phyloP scores from a whole-genome alignment of 2,888 invertebrate genomes.

The Tetramorium bicarinatum region DNA sequence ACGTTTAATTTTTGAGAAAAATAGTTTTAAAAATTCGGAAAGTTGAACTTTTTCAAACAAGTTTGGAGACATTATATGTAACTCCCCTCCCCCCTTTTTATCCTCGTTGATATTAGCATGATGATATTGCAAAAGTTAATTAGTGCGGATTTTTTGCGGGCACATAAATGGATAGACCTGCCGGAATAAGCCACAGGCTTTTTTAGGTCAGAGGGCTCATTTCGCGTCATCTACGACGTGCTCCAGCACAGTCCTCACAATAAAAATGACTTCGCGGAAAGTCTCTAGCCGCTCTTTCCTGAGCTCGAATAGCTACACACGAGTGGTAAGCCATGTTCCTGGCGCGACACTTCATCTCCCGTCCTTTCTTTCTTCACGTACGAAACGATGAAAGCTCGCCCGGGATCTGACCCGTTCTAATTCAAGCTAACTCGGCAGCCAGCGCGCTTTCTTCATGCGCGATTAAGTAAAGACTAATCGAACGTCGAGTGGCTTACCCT shows the following conservation, averaged over 20 bases:
- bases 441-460: slow-evolving; percentile 43
- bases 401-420: slow-evolving; percentile 53
- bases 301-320: slow-evolving; percentile 64
- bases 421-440: slow-evolving; percentile 56
- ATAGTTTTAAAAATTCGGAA: background rate
- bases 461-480: slow-evolving; percentile 50
- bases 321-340: slow-evolving; percentile 61
- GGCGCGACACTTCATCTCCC: slow-evolving; percentile 67
- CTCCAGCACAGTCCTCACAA: slow-evolving; percentile 66
- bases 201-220: slow-evolving; percentile 72
- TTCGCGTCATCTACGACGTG: slow-evolving; percentile 69
- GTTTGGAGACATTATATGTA: background rate
- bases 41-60: background rate
- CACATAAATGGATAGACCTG: slow-evolving; percentile 20
- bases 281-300: slow-evolving; percentile 59
- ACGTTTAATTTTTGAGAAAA: background rate
- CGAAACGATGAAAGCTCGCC: slow-evolving; percentile 59
- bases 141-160: slow-evolving; percentile 18
- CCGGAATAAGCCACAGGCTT: slow-evolving; percentile 64
- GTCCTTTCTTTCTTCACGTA: slow-evolving; percentile 57
- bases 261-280: slow-evolving; percentile 72
- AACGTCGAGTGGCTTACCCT: slow-evolving; percentile 37
- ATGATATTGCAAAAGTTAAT: slow-evolving; percentile 2
- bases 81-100: background rate
- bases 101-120: background rate